Evolutionary conservation across 2,888 invertebrate genomes (phyloP), one percentile per base, ranked within the genome.

Genomic region (Timema cristinae): DNA sequence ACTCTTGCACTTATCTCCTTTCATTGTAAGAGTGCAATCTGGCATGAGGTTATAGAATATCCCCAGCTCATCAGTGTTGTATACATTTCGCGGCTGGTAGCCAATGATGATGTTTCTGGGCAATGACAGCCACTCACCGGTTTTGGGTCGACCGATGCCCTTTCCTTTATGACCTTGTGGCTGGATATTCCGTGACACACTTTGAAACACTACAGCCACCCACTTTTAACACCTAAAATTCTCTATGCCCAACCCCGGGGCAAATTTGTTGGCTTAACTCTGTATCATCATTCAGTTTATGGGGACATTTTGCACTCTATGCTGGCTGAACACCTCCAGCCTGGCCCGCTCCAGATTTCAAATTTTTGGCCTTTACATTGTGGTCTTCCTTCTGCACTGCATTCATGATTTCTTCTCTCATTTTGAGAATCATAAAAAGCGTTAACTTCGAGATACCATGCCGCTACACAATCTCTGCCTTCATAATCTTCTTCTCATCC

Each of bases 191-290:
- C 32, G 13, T 7, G 32, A 10, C 32, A 32, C 32, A 10, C 63
- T 32, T 63, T 63, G 63, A 63, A 63, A 63, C 63, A 13, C 32
- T 15, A 0, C 63, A 63, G 63, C 63, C 63, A 63, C 63, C 63
- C 7, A 8, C 48, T 8, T 8, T 9, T 11, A 63, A 2, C 5
- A 16, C 6, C 32, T 32, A 32, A 32, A 32, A 32, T 32, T 32
- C 32, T 32, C 32, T 32, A 32, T 32, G 32, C 32, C 32, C 32
- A 63, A 63, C 32, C 32, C 32, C 32, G 4, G 32, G 32, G 32
- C 32, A 32, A 32, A 32, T 32, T 32, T 32, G 32, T 32, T 32
- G 7, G 63, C 63, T 0, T 63, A 16, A 9, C 7, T 16, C 13
- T 11, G 6, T 48, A 63, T 15, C 63, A 63, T 63, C 32, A 5